These are phyloP conservation scores for Eulithis testata DNA, from an alignment of 2,888 invertebrate genomes.

Conservation along the genomic window DNA sequence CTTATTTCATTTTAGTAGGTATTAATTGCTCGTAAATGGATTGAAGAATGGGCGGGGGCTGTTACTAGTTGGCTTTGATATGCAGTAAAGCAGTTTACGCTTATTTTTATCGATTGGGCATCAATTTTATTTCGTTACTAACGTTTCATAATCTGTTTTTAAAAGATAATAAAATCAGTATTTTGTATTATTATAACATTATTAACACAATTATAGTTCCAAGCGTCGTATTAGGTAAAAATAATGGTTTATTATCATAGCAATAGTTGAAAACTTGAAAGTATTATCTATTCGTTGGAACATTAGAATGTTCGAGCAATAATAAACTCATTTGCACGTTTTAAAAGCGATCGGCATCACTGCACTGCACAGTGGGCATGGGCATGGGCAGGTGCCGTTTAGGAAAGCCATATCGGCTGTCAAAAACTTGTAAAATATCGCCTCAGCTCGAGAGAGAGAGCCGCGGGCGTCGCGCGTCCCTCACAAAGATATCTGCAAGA, in stretches of 20 bases:
- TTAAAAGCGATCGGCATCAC: slow-evolving; percentile 34
- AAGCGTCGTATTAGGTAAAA: not conserved
- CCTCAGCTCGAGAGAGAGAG: slow-evolving; percentile 73
- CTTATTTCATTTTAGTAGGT: slow-evolving; percentile 60
- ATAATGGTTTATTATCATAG: not conserved
- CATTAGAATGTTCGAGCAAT: slow-evolving; percentile 14
- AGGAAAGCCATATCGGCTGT: slow-evolving; percentile 86
- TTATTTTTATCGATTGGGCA: slow-evolving; percentile 31
- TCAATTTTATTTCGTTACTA: slow-evolving; percentile 16
- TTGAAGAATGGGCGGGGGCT: slow-evolving; percentile 20
- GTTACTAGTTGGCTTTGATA: slow-evolving; percentile 22
- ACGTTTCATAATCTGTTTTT: slow-evolving; percentile 16
- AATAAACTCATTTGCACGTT: slow-evolving; percentile 35
- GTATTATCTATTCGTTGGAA: slow-evolving; percentile 8
- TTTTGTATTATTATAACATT: not conserved
- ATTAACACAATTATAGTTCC: no score
- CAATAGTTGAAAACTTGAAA: not conserved
- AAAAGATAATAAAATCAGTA: slow-evolving; percentile 9
- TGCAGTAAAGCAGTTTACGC: slow-evolving; percentile 23
- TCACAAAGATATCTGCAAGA: slow-evolving; percentile 82
- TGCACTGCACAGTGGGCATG: slow-evolving; percentile 42
- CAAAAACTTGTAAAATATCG: slow-evolving; percentile 89
- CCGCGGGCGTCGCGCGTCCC: slow-evolving; percentile 72
- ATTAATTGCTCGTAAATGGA: slow-evolving; percentile 62
- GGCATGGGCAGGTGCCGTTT: slow-evolving; percentile 75